Evolutionary conservation across 2,888 invertebrate species (phyloP).

Genomic region (Thymelicus sylvestris): DNA sequence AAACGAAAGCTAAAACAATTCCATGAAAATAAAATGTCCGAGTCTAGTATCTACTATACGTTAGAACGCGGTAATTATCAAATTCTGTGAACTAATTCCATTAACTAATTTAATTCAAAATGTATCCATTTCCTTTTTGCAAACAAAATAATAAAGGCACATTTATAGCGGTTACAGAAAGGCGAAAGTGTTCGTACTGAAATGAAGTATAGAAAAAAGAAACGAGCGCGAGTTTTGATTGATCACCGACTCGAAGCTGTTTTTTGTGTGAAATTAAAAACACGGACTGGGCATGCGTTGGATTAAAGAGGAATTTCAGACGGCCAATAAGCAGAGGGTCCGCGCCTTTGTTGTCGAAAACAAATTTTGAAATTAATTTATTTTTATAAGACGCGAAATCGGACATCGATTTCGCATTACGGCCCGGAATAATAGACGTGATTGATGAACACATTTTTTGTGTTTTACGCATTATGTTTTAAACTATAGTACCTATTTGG

Average conservation of each 20-base stretch:
- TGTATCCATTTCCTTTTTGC: slow-evolving; percentile 76
- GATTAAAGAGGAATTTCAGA: slow-evolving; percentile 80
- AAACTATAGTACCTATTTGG: slow-evolving; percentile 15
- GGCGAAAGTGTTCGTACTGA: slow-evolving; percentile 76
- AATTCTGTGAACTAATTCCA: slow-evolving; percentile 60
- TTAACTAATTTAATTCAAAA: slow-evolving; percentile 77
- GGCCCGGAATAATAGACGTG: slow-evolving; percentile 53
- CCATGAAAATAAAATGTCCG: slow-evolving; percentile 10
- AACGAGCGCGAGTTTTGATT: slow-evolving; percentile 79
- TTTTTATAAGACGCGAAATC: slow-evolving; percentile 57
- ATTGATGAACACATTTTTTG: slow-evolving; percentile 42
- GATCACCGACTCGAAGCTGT: slow-evolving; percentile 78
- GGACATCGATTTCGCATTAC: slow-evolving; percentile 67
- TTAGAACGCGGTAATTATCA: slow-evolving; percentile 47
- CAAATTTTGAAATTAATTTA: slow-evolving; percentile 71
- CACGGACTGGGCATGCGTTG: slow-evolving; percentile 77
- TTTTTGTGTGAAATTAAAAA: slow-evolving; percentile 84
- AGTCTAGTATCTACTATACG: slow-evolving; percentile 12
- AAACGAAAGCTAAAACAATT: background rate
- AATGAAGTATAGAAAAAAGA: slow-evolving; percentile 76
- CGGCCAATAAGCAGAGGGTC: slow-evolving; percentile 66
- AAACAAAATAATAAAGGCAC: slow-evolving; percentile 77
- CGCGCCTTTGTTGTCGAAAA: slow-evolving; percentile 66
- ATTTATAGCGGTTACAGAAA: slow-evolving; percentile 77
- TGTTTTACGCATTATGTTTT: slow-evolving; percentile 22